A percentile compares a stretch with the other conserved stretches of the same genome.
These are phyloP conservation scores for Notamacropus eugenii DNA, from an alignment of 2,797 vertebrate species.

Conservation along the genomic window DNA sequence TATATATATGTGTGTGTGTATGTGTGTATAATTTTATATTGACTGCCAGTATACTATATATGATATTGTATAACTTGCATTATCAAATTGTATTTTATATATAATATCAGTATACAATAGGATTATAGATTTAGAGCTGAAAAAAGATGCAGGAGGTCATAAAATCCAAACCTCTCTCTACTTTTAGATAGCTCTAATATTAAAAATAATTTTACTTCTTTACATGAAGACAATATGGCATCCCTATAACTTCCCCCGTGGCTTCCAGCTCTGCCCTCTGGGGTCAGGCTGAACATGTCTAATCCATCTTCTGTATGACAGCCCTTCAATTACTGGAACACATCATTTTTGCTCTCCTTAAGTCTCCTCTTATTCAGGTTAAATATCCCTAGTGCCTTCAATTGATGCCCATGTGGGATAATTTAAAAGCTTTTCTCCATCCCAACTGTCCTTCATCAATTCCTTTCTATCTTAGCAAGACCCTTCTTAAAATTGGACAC, in stretches of 20 bases:
- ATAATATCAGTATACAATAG: not conserved
- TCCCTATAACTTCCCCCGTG: not conserved
- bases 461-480: not conserved
- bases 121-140: not conserved
- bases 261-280: not conserved
- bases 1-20: not conserved
- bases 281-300: not conserved
- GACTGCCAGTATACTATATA: not conserved
- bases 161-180: not conserved
- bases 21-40: not conserved
- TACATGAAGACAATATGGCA: not conserved
- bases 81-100: not conserved
- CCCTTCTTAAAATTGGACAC: not conserved
- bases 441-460: not conserved
- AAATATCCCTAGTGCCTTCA: not conserved
- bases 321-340: not conserved
- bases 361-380: not conserved
- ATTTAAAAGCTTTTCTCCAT: not conserved
- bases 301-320: not conserved
- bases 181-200: not conserved
- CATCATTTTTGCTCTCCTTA: not conserved
- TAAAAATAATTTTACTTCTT: not conserved
- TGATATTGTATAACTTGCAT: not conserved
- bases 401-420: not conserved
- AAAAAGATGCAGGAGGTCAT: not conserved